Base-by-base conservation (phyloP, 2,113 vertebrate genomes). In the Prionailurus bengalensis region DNA sequence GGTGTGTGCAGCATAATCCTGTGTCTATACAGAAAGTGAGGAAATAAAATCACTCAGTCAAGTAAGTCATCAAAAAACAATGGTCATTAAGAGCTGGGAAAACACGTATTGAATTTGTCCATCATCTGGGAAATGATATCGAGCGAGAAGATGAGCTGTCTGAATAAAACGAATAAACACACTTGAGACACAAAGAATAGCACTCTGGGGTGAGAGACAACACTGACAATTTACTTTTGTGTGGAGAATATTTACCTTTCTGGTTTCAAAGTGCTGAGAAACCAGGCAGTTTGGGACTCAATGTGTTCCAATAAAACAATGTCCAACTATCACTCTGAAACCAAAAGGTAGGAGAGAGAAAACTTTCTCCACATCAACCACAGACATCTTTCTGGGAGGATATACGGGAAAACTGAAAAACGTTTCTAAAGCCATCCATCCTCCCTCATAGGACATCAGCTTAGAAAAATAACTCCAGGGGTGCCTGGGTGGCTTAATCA, bases 31-130 rank as follows among this genome's bases (percentile, higher is more conserved):
- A 36, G 76, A 61, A 96, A 97, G 48, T 55, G 85, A 81, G 25
- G 71, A 96, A 94, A 97, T 58, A 71, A 89, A 97, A 91, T 58
- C 53, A 94, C 55, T 84, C 39, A 83, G 68, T 91, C 39, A 95
- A 89, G 78, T 79, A 65, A 86, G 36, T 45, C 95, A 91, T 93
- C 96, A 92, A 90, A 87, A 92, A 48, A 48, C 65, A 96, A 83
- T 31, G 48, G 58, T 74, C 63, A 89, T 73, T 88, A 51, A 68
- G 33, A 36, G 63, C 36, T 48, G 82, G 36, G 66, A 92, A 95
- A 90, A 80, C 48, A 90, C 13, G 48, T 48, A 70, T 61, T 80
- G 33, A 89, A 86, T 66, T 81, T 97, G 81, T 53, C 39, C 48
- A 85, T 58, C 15, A 9, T 53, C n/a, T 76, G 33, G 85, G 48